Evolutionary conservation across 2,888 invertebrate genomes (phyloP), one percentile per base, ranked within the genome.

Genomic region (Apotomis betuletana): DNA sequence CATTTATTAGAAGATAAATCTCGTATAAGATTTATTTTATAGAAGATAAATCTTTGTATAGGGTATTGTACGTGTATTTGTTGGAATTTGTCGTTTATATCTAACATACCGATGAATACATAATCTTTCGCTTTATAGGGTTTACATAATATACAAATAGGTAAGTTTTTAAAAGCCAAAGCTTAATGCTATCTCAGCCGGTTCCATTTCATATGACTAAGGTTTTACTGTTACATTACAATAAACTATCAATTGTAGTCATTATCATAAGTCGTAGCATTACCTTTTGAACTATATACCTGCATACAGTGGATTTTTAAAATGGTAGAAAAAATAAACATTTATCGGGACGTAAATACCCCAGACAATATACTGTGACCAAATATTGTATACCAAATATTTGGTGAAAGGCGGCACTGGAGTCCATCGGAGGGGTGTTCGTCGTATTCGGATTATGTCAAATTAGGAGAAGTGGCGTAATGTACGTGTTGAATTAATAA

Each of bases 321-420:
- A 81, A 78, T 78, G 78, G 75, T 83, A 82, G 80, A 75, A 72
- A 80, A 71, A 10, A 49, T 51, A 60, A 63, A 59, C 58, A 67
- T 78, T 83, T 75, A 73, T 77, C 80, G 85, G 83, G 85, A 78
- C 79, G 77, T 77, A 84, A 82, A 80, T 75, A 83, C 84, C 85
- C 84, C 69, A 85, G 92, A 92, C 92, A 92, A 91, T 92, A 92
- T 91, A 85, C 85, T 88, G 87, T 85, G 90, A 91, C 90, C 90
- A 91, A 91, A 90, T 90, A 85, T 88, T 87, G 74, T 79, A 83
- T 79, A 83, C 87, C 87, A 87, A 89, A 89, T 90, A 85, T 90
- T 91, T 91, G 90, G 90, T 87, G 86, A 86, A 83, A 83, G 84
- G 82, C 82, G 81, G 80, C 81, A 85, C 87, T 85, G 81, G 82